Conservation (phyloP, 2,797 vertebrate species). For the Chiloscyllium punctatum region DNA sequence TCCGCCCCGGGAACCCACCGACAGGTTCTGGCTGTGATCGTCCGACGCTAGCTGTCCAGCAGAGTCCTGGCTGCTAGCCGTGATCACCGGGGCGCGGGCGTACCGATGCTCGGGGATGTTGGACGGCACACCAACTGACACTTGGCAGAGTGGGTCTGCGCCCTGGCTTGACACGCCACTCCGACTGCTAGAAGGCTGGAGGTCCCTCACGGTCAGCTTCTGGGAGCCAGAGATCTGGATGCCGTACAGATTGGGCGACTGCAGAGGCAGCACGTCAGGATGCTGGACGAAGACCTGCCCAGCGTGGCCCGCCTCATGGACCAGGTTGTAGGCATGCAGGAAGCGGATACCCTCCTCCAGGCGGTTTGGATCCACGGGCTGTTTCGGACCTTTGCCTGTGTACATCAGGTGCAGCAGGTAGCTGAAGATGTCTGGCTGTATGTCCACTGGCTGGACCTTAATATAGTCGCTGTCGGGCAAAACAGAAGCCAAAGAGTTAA, state of each 20-base stretch:
- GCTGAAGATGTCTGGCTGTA: slow-evolving; percentile 96
- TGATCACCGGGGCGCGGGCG: slow-evolving; percentile 53
- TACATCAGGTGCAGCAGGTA: slow-evolving; percentile 98
- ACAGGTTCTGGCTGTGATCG: slow-evolving; percentile 64
- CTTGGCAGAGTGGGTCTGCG: slow-evolving; percentile 64
- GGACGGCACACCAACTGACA: slow-evolving; percentile 61
- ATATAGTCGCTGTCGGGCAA: slow-evolving; percentile 79
- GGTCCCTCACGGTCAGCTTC: slow-evolving; percentile 66
- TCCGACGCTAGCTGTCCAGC: slow-evolving; percentile 65
- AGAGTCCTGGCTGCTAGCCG: slow-evolving; percentile 62
- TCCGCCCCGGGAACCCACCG: slow-evolving; percentile 54
- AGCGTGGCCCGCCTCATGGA: slow-evolving; percentile 66
- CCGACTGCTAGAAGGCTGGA: slow-evolving; percentile 50
- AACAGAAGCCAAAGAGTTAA: slow-evolving; percentile 44
- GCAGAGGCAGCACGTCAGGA: slow-evolving; percentile 48
- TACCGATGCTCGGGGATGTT: slow-evolving; percentile 55
- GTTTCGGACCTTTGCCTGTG: slow-evolving; percentile 84
- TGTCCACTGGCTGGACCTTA: slow-evolving; percentile 96
- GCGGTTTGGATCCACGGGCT: slow-evolving; percentile 78
- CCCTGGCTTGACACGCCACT: slow-evolving; percentile 52
- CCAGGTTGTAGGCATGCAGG: slow-evolving; percentile 87
- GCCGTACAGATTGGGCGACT: slow-evolving; percentile 92
- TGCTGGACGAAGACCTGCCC: slow-evolving; percentile 63
- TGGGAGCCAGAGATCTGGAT: slow-evolving; percentile 91
- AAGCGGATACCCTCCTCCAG: slow-evolving; percentile 93